A percentile compares a stretch with the other conserved stretches of the same genome.
phyloP scores from a whole-genome alignment of 2,113 vertebrate species.

The Choloepus hoffmanni region DNA sequence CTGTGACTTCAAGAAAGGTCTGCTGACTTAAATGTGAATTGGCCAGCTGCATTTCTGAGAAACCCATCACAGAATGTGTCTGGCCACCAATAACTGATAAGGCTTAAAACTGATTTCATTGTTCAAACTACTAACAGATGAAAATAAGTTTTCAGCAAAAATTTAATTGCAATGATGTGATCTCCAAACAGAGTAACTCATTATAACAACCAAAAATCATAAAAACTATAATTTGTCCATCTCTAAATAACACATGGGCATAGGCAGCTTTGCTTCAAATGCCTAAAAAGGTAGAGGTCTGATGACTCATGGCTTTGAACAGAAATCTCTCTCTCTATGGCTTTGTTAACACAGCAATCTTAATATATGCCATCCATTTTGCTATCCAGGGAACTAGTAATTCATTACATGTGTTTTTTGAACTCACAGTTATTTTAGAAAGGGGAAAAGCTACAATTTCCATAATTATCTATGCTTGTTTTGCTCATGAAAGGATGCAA shows the following conservation, averaged over 20 bases:
- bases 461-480: background rate
- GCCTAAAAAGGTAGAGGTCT: background rate
- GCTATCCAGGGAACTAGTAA: background rate
- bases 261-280: constrained; percentile 39
- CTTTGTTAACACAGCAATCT: background rate
- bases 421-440: constrained; percentile 1
- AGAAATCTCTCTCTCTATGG: background rate
- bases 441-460: background rate
- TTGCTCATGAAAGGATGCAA: background rate
- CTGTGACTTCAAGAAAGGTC: background rate
- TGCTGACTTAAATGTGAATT: background rate
- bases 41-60: constrained; percentile 10
- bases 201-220: background rate
- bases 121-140: constrained; percentile 36
- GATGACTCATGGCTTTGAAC: background rate
- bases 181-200: constrained; percentile 19
- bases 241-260: constrained; percentile 28
- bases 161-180: constrained; percentile 2
- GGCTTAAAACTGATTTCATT: background rate
- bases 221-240: background rate
- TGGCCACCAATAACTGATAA: background rate
- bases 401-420: background rate
- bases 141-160: constrained; percentile 35
- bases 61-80: background rate
- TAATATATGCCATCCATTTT: background rate